A percentile compares a stretch with the other conserved stretches of the same genome.
These are phyloP conservation scores for Aporophyla lueneburgensis DNA, from an alignment of 2,888 invertebrate species.

Conservation along the genomic window DNA sequence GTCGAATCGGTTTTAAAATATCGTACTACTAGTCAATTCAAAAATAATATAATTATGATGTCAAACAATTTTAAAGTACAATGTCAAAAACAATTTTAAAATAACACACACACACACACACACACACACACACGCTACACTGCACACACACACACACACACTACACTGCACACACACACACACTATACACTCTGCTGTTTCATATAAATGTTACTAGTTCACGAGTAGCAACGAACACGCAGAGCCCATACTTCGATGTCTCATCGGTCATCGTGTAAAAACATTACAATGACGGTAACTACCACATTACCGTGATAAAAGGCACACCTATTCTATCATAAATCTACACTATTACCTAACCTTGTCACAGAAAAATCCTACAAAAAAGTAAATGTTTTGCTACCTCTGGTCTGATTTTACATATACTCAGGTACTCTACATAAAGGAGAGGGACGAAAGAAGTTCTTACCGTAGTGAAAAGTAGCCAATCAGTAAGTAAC, in stretches of 20 bases:
- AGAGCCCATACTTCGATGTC: neutral
- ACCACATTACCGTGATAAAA: neutral
- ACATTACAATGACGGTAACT: neutral
- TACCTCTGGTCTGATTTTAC: neutral
- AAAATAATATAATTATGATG: too few species aligned
- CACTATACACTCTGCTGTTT: neutral
- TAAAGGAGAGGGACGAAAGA: neutral
- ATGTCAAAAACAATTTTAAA: too few species aligned
- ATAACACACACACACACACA: too few species aligned
- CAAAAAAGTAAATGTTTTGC: too few species aligned
- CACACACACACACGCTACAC: too few species aligned
- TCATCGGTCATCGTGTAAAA: constrained; percentile 11
- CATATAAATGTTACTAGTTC: neutral
- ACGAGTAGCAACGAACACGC: neutral
- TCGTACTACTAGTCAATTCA: too few species aligned
- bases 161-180: too few species aligned
- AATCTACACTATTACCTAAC: neutral
- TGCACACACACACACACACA: too few species aligned
- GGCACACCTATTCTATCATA: constrained; percentile 17
- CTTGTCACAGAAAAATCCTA: neutral
- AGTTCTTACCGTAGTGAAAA: neutral
- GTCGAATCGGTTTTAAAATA: too few species aligned
- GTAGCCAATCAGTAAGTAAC: neutral
- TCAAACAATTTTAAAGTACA: too few species aligned
- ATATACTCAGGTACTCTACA: neutral